These are phyloP conservation scores for Ophonus ardosiacus DNA, from an alignment of 2,888 invertebrate species.

Conservation along the genomic window DNA sequence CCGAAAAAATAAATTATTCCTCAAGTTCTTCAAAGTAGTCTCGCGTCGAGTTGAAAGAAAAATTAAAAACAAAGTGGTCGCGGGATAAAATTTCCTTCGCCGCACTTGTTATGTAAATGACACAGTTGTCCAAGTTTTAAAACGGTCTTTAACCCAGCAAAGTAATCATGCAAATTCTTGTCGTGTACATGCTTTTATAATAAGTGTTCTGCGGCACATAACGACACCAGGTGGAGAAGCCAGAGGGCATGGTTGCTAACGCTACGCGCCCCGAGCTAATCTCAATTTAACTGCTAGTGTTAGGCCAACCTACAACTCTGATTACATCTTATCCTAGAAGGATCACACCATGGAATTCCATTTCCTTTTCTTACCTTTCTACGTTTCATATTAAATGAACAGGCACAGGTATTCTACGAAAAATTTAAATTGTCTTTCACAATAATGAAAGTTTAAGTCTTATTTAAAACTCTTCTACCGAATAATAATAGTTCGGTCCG, in stretches of 20 bases:
- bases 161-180: slow-evolving; percentile 72
- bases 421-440: no score
- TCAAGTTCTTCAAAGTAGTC: slow-evolving; percentile 49
- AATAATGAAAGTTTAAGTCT: no score
- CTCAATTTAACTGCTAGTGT: slow-evolving; percentile 23
- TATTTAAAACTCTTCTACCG: background rate
- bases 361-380: no score
- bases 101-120: slow-evolving; percentile 74
- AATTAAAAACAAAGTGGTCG: slow-evolving; percentile 58
- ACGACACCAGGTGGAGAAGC: slow-evolving; percentile 53
- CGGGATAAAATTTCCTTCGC: slow-evolving; percentile 37
- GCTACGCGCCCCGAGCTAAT: background rate
- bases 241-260: slow-evolving; percentile 34
- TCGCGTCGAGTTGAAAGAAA: slow-evolving; percentile 39
- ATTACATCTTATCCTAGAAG: slow-evolving; percentile 1
- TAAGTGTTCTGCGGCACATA: slow-evolving; percentile 51
- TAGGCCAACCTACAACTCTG: background rate
- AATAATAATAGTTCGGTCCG: background rate
- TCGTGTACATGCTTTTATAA: slow-evolving; percentile 62
- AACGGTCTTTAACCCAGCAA: slow-evolving; percentile 73
- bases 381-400: no score
- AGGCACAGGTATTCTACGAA: no score
- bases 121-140: slow-evolving; percentile 75
- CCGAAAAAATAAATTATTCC: slow-evolving; percentile 57
- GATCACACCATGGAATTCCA: no score